Conservation (phyloP, 2,113 vertebrate species). For the Pleuronectes platessa region DNA sequence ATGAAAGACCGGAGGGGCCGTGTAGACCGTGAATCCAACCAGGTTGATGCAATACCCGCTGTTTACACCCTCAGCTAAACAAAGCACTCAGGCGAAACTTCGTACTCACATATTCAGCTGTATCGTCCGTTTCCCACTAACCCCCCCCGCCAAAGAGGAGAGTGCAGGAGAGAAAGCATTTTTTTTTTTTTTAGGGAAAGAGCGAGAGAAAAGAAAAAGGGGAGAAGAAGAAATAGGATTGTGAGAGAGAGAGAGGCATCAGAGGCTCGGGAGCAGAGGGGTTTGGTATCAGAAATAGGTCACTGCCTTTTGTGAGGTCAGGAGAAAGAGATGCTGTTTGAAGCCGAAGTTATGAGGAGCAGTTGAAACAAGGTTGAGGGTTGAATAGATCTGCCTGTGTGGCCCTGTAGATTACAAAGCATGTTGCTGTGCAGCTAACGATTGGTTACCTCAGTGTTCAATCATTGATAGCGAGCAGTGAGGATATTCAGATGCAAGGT, state of each 20-base stretch:
- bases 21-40: slow-evolving; percentile 24
- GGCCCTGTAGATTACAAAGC: slow-evolving; percentile 3
- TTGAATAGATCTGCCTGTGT: slow-evolving; percentile 16
- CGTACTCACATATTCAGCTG: slow-evolving; percentile 96
- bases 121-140: slow-evolving; percentile 99
- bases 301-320: slow-evolving; percentile 60
- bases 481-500: not conserved
- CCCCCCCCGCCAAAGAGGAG: slow-evolving; percentile 81
- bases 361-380: slow-evolving; percentile 21
- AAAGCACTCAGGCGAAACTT: slow-evolving; percentile 72
- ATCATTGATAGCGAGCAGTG: not conserved
- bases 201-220: slow-evolving; percentile 72
- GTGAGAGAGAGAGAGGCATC: slow-evolving; percentile 73
- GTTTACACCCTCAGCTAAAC: slow-evolving; percentile 56
- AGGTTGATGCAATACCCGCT: slow-evolving; percentile 78
- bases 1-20: slow-evolving; percentile 27
- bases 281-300: slow-evolving; percentile 68
- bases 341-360: slow-evolving; percentile 45
- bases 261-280: slow-evolving; percentile 53
- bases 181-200: slow-evolving; percentile 48
- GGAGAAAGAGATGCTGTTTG: slow-evolving; percentile 48
- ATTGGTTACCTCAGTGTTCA: not conserved
- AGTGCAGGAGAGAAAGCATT: slow-evolving; percentile 76
- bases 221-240: slow-evolving; percentile 79
- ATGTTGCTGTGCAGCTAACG: slow-evolving; percentile 18